Conservation (phyloP, 2,888 invertebrate species). For the Ectemnius continuus region DNA sequence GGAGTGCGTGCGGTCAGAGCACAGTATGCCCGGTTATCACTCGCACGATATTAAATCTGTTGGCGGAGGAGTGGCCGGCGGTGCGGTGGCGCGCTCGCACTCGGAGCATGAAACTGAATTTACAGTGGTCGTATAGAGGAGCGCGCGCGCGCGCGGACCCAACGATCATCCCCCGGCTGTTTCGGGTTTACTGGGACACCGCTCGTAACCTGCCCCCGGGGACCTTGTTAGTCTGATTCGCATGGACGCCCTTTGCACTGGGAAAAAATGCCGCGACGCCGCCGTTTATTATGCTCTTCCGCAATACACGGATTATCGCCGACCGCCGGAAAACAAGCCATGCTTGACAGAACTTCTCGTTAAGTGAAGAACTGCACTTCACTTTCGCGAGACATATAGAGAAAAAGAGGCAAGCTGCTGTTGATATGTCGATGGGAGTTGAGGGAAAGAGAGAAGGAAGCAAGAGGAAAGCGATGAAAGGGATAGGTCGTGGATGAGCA, state of each 20-base stretch:
- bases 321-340: constrained; percentile 42
- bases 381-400: too few species aligned
- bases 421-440: too few species aligned
- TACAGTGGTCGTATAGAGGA: neutral
- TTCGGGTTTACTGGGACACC: constrained; percentile 69
- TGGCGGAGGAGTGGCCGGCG: too few species aligned
- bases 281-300: constrained; percentile 49
- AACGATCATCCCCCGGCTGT: constrained; percentile 61
- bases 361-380: too few species aligned
- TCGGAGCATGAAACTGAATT: neutral
- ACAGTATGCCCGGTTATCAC: neutral
- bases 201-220: constrained; percentile 75
- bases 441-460: neutral
- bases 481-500: constrained; percentile 13
- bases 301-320: constrained; percentile 49
- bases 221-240: constrained; percentile 76
- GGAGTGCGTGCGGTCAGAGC: neutral
- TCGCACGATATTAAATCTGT: constrained; percentile 2
- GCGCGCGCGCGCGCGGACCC: too few species aligned
- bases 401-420: too few species aligned
- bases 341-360: too few species aligned
- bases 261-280: constrained; percentile 43
- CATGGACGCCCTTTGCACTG: constrained; percentile 51
- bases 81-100: too few species aligned
- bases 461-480: neutral